A percentile compares a stretch with the other conserved stretches of the same genome.
Evolutionary conservation across 2,113 vertebrate genomes (phyloP).

Genomic region (Thunnus thynnus): DNA sequence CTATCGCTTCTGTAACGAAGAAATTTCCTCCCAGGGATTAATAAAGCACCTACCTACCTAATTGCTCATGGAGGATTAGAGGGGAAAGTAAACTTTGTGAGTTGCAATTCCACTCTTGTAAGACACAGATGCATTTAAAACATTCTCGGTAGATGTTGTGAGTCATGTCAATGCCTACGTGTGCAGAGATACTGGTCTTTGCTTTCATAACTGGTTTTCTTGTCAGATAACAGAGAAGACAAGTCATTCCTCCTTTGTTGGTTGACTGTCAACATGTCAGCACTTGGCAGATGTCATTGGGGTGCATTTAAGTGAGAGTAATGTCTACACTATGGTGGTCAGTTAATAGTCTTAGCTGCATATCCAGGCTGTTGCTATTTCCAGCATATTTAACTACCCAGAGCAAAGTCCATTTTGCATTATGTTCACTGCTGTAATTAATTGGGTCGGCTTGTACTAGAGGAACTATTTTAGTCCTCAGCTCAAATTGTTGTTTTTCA

Average conservation of each 20-base stretch:
- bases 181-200: background rate
- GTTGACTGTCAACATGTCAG: background rate
- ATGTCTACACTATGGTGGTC: background rate
- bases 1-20: too few relatives aligned
- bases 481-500: slow-evolving; percentile 41
- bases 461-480: slow-evolving; percentile 50
- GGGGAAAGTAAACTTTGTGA: slow-evolving; percentile 27
- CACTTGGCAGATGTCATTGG: background rate
- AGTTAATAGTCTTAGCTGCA: slow-evolving; percentile 3
- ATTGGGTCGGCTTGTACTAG: slow-evolving; percentile 43
- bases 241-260: background rate
- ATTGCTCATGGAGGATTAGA: slow-evolving; percentile 37
- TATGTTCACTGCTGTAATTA: slow-evolving; percentile 43
- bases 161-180: background rate
- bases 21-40: too few relatives aligned
- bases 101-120: slow-evolving; percentile 35
- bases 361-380: slow-evolving; percentile 22
- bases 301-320: background rate
- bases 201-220: slow-evolving; percentile 1
- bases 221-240: slow-evolving; percentile 5
- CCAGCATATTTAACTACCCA: slow-evolving; percentile 5
- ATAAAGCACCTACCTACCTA: too few relatives aligned
- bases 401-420: slow-evolving; percentile 25
- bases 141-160: slow-evolving; percentile 12
- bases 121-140: slow-evolving; percentile 18